Evolutionary conservation across 2,888 invertebrate genomes (phyloP), one percentile per base, ranked within the genome.

Genomic region (Clivina fossor): DNA sequence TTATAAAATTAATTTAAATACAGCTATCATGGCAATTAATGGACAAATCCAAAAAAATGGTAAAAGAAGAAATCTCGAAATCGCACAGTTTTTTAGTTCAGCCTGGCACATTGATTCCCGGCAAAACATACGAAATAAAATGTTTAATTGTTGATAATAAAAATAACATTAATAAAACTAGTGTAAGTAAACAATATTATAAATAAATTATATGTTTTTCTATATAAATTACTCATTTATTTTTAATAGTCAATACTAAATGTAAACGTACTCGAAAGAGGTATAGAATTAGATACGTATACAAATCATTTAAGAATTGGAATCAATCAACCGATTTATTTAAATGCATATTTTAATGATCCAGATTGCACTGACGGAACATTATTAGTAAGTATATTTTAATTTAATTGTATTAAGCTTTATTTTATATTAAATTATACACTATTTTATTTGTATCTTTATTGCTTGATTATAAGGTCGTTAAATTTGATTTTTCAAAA

Each of bases 271-370:
- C 20, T 51, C 19, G 22, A 51, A 20, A 30, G 51, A 41, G 51
- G 51, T 18, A 41, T 51, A 33, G 20, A 51, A 33, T 22, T 51
- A 9, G 32, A 20, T 16, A 41, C 41, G 19, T 41, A 43, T 24
- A 43, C 41, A n/a, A 51, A 51, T 32, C 13, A 43, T n/a, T 47
- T 61, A 22, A 22, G 26, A 20, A 58, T 59, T 4, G 61, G 61
- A 5, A 2, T 44, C 3, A 56, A 50, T 15, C 41, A 56, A 33
- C 35, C 49, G 15, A 56, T 61, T 28, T 50, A 56, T 15, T n/a
- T 61, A 13, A 35, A 37, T 33, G 61, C 56, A 13, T 60, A 55
- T 30, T 57, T 60, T 24, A 54, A 48, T 11, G 56, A 59, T 44
- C 54, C 40, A 11, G 57, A 58, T 33, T 24, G 37, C 24, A 9